Percentiles rank a stretch among this genome's conserved stretches.
These are phyloP conservation scores for Drosophila sordidula DNA, from an alignment of 2,888 invertebrate species.

Conservation along the genomic window DNA sequence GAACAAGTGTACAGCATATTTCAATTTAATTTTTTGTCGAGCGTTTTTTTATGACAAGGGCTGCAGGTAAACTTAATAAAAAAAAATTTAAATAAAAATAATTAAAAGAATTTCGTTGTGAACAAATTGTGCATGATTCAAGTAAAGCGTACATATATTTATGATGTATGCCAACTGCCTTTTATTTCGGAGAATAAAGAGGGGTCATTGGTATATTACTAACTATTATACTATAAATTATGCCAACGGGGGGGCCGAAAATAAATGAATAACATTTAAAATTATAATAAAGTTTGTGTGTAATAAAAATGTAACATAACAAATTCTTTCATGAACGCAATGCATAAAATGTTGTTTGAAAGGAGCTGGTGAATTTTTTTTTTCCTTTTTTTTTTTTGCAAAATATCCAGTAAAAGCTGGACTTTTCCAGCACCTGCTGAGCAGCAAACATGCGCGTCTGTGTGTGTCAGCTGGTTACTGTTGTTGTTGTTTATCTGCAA, in stretches of 20 bases:
- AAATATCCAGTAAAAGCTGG: slow-evolving; percentile 21
- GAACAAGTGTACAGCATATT: background rate
- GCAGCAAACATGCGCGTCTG: slow-evolving; percentile 1
- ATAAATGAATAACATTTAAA: too few species aligned
- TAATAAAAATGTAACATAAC: background rate
- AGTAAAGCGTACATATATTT: too few species aligned
- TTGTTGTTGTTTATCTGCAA: slow-evolving; percentile 26
- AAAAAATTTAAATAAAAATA: background rate
- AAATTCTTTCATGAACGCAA: slow-evolving; percentile 12
- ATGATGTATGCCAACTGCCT: too few species aligned
- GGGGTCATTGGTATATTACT: too few species aligned
- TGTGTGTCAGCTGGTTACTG: background rate
- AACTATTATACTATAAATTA: too few species aligned
- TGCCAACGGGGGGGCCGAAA: too few species aligned
- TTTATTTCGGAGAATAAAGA: too few species aligned
- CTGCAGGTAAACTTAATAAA: background rate
- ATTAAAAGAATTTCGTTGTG: too few species aligned
- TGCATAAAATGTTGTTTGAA: background rate
- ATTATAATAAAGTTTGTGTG: too few species aligned
- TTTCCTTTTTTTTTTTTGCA: background rate
- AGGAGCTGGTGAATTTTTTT: background rate
- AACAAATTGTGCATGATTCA: too few species aligned
- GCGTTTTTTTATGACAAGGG: background rate
- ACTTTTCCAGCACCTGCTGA: slow-evolving; percentile 11
- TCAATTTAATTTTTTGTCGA: background rate